Base-by-base conservation (phyloP, 2,113 vertebrate genomes). In the Larimichthys polyactis region DNA sequence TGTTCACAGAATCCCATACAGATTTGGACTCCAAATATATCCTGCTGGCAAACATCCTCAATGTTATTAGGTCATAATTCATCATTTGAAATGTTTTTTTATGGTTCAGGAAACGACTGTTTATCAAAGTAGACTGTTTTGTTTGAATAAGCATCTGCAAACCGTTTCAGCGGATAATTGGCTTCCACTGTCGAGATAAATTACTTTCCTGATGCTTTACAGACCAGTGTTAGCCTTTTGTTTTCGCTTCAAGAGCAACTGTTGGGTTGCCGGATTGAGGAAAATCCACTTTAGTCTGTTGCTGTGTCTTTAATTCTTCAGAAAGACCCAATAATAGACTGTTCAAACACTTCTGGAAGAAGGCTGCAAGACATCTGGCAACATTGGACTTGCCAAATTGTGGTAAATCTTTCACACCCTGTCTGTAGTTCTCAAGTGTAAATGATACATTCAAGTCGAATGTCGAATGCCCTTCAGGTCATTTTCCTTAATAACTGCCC, bases 401-500 rank as follows among this genome's bases (percentile, higher is more conserved):
- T 49, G 14, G 36, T 7, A 4, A 17, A 12, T 27, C 27, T 11
- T 27, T 49, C 10, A 29, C 15, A 67, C 20, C 51, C 29, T 55
- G 32, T 51, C 4, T 17, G 29, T 27, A 54, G 2, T 32, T 15
- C 10, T 20, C 7, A 9, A 40, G 36, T 40, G 36, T 40, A 40
- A 40, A 40, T 40, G 36, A 40, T 40, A 4, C 3, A 3, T 17
- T n/a, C n/a, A n/a, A n/a, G n/a, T n/a, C n/a, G n/a, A n/a, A n/a
- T n/a, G n/a, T n/a, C n/a, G n/a, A n/a, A n/a, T n/a, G n/a, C 19
- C 72, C 9, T 67, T 57, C 17, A 9, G 1, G 7, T 48, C 7
- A 20, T 86, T 79, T 90, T 95, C 96, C 97, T 98, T 97, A 96
- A 97, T 48, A 16, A 68, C 49, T 48, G 4, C 4, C 62, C 91